These are phyloP conservation scores for Tetheella fluctuosa DNA, from an alignment of 2,888 invertebrate genomes.

Conservation along the genomic window DNA sequence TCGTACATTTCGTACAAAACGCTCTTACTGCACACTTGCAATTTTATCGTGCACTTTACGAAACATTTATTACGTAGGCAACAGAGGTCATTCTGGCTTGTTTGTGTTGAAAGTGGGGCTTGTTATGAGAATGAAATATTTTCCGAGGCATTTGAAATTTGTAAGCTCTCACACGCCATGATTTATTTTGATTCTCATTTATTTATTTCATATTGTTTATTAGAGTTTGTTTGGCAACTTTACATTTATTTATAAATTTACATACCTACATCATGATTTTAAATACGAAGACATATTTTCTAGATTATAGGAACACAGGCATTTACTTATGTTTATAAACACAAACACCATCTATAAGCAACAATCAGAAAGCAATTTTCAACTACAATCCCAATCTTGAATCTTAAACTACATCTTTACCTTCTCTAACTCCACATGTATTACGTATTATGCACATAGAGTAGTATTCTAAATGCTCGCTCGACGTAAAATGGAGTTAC, in stretches of 20 bases:
- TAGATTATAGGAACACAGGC: too few species aligned
- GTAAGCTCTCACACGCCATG: neutral
- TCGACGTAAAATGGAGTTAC: too few species aligned
- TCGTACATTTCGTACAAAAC: slow-evolving; percentile 48
- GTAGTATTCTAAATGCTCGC: too few species aligned
- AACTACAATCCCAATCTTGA: neutral
- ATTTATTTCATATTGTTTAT: neutral
- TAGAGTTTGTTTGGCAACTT: neutral
- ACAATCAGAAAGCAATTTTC: neutral
- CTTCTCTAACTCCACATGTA: neutral
- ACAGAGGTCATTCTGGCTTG: neutral
- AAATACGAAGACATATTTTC: too few species aligned
- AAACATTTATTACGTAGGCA: neutral
- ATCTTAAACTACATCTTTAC: neutral
- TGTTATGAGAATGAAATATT: neutral
- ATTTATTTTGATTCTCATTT: neutral
- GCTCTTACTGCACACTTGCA: slow-evolving; percentile 17
- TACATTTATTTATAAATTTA: too few species aligned
- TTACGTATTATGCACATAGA: neutral
- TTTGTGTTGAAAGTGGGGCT: neutral
- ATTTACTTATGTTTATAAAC: too few species aligned
- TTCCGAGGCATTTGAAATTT: neutral
- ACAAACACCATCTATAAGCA: neutral
- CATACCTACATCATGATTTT: too few species aligned
- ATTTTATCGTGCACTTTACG: slow-evolving; percentile 2